Evolutionary conservation across 1,140 invertebrate species (phyloP), one percentile per base, ranked within the genome.

Genomic region (Physella acuta): DNA sequence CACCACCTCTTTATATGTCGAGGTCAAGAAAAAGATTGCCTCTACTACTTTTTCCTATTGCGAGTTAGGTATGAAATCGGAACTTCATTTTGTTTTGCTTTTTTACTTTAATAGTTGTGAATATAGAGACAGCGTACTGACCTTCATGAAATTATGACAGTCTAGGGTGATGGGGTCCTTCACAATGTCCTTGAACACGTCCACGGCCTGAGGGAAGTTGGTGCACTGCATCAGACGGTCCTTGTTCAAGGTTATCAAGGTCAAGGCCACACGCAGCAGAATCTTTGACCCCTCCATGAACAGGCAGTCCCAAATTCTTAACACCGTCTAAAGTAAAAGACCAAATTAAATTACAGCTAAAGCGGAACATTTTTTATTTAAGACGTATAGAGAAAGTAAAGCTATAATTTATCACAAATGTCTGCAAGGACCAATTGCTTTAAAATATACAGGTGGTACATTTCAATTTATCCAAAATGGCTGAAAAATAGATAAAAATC

Each of bases 281-380:
- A 92, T 88, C 83, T 95, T 97, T 49, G 91, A 92, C 28, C 95
- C 95, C 86, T 97, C 95, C 75, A 93, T 92, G 84, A 98, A 95
- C 52, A 98, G 86, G 78, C 94, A 95, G 84, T 98, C 95, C 95
- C 95, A 96, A 81, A 97, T 92, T 76, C 94, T 87, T 2, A 96
- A 84, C 39, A 94, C 93, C 34, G 94, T 96, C 89, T 91, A n/a
- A n/a, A n/a, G n/a, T n/a, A n/a, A n/a, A n/a, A n/a, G n/a, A n/a
- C n/a, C n/a, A n/a, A n/a, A n/a, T n/a, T n/a, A n/a, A n/a, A n/a
- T n/a, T n/a, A n/a, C n/a, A n/a, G n/a, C n/a, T n/a, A n/a, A n/a
- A n/a, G n/a, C n/a, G n/a, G n/a, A n/a, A n/a, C n/a, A n/a, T n/a
- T n/a, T n/a, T n/a, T n/a, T n/a, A n/a, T n/a, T n/a, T n/a, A n/a